Evolutionary conservation across 1,140 invertebrate genomes (phyloP).

Genomic region (Maconellicoccus hirsutus): DNA sequence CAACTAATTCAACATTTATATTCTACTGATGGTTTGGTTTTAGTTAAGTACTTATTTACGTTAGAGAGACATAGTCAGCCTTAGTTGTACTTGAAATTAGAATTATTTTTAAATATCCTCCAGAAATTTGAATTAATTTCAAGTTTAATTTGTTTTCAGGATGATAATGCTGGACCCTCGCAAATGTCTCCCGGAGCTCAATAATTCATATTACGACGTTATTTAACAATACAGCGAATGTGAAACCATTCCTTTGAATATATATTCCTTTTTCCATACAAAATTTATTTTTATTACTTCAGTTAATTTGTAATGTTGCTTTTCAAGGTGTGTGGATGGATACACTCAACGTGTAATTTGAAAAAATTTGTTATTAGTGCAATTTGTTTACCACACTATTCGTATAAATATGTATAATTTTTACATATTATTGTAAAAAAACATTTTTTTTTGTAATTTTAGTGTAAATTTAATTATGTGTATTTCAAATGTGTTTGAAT

Average conservation of each 20-base stretch:
- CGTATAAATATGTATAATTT: slow-evolving; percentile 1
- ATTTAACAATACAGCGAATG: not conserved
- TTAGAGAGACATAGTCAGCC: too few relatives aligned
- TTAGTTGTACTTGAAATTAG: too few relatives aligned
- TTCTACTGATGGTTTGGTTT: too few relatives aligned
- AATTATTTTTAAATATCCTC: too few relatives aligned
- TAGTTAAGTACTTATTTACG: too few relatives aligned
- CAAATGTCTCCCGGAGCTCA: not conserved
- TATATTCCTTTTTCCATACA: not conserved
- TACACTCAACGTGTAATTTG: not conserved
- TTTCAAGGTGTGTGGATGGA: not conserved
- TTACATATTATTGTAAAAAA: not conserved
- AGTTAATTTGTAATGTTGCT: not conserved
- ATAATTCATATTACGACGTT: slow-evolving; percentile 3
- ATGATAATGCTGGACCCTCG: not conserved
- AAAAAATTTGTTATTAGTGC: not conserved
- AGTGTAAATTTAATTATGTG: not conserved
- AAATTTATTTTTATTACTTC: not conserved
- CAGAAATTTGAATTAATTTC: too few relatives aligned
- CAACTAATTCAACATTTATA: too few relatives aligned
- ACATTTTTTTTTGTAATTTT: not conserved
- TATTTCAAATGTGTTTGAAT: not conserved
- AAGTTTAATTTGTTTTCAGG: not conserved
- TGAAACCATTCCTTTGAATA: slow-evolving; percentile 9
- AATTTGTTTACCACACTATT: slow-evolving; percentile 15